Percentiles rank a stretch among this genome's conserved stretches.
phyloP scores from a whole-genome alignment of 2,113 vertebrate genomes.

The Alligator sinensis region DNA sequence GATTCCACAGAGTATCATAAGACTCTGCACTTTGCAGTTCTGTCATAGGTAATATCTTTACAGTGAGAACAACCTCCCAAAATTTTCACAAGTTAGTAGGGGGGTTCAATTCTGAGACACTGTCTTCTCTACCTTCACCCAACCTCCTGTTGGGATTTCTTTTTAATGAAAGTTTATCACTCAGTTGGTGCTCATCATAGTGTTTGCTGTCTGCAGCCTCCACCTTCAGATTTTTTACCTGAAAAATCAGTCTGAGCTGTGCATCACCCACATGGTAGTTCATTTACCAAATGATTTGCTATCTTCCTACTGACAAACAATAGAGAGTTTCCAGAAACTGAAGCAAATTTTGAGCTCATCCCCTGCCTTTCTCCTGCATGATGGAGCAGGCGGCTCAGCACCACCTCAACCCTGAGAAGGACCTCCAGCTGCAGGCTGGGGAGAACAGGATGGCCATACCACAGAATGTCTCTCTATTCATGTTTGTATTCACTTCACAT shows the following conservation, averaged over 20 bases:
- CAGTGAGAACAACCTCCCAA: not conserved
- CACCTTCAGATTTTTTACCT: not conserved
- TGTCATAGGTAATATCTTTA: rapidly evolving
- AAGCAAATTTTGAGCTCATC: not conserved
- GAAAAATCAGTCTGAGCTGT: not conserved
- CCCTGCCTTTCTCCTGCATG: not conserved
- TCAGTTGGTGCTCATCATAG: not conserved
- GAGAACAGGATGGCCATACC: too few species aligned
- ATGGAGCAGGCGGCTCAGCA: too few species aligned
- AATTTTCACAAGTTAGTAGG: rapidly evolving
- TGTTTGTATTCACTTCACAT: not conserved
- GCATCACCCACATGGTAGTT: not conserved
- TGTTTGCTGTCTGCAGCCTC: constrained; percentile 3
- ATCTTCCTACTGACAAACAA: constrained; percentile 1
- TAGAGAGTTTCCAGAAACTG: not conserved
- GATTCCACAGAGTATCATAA: not conserved
- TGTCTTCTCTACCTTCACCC: not conserved
- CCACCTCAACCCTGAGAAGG: too few species aligned
- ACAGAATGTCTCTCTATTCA: too few species aligned
- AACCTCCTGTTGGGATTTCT: not conserved
- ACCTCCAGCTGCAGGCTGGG: too few species aligned
- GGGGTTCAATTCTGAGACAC: not conserved
- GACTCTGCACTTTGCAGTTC: not conserved
- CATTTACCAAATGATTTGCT: not conserved
- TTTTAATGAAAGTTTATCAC: not conserved